phyloP scores from a whole-genome alignment of 2,888 invertebrate genomes.

The Drosophila glabriapex region DNA sequence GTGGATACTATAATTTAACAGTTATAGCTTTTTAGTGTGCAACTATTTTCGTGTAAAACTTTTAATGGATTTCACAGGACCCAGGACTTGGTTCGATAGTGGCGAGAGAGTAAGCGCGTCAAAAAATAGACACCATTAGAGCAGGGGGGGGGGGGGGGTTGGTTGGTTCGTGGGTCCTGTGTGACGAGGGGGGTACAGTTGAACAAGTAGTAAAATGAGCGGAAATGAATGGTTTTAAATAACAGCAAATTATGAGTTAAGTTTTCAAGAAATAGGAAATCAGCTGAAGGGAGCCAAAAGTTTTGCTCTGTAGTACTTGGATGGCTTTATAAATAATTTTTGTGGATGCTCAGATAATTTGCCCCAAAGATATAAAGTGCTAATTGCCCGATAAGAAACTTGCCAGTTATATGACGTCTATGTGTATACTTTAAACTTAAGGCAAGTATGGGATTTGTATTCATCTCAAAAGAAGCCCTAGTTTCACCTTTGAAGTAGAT shows the following conservation, averaged over 20 bases:
- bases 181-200: slow-evolving; percentile 12
- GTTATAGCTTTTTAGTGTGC: slow-evolving; percentile 80
- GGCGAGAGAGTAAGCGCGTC: slow-evolving; percentile 60
- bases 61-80: slow-evolving; percentile 82
- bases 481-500: slow-evolving; percentile 33
- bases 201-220: slow-evolving; percentile 77
- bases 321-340: slow-evolving; percentile 78
- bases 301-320: slow-evolving; percentile 63
- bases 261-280: slow-evolving; percentile 59
- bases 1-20: slow-evolving; percentile 78
- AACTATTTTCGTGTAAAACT: slow-evolving; percentile 81
- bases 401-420: slow-evolving; percentile 17
- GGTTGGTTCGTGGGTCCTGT: background rate
- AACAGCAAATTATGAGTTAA: slow-evolving; percentile 80
- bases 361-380: slow-evolving; percentile 55
- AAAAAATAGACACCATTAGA: slow-evolving; percentile 77
- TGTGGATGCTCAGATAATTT: slow-evolving; percentile 58
- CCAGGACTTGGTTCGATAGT: slow-evolving; percentile 68
- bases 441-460: background rate
- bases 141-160: background rate
- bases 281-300: slow-evolving; percentile 56
- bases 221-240: slow-evolving; percentile 82
- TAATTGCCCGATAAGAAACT: slow-evolving; percentile 59
- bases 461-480: background rate
- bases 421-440: background rate